A percentile compares a stretch with the other conserved stretches of the same genome.
These are phyloP conservation scores for Cacoxenus indagator DNA, from an alignment of 2,888 invertebrate genomes.

Conservation along the genomic window DNA sequence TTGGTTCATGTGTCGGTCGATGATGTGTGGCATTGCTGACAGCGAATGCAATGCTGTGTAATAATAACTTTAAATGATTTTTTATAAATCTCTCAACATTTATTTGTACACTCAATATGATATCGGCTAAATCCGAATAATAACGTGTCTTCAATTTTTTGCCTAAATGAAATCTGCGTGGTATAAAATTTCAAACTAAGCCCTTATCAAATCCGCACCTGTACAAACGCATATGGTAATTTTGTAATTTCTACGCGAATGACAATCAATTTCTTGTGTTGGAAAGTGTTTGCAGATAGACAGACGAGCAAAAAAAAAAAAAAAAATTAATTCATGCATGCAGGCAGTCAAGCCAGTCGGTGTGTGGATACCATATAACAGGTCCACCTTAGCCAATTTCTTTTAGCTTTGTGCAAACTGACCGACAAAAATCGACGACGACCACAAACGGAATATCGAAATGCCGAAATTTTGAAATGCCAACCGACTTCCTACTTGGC, in stretches of 20 bases:
- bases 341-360: not conserved
- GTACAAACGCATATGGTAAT: constrained; percentile 21
- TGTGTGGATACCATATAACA: constrained; percentile 15
- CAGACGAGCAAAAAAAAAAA: not conserved
- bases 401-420: constrained; percentile 5
- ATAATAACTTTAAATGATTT: no score
- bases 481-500: not conserved
- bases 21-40: no score
- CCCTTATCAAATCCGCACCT: not conserved
- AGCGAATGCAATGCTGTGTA: no score
- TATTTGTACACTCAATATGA: no score
- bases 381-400: constrained; percentile 33
- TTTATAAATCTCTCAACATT: no score
- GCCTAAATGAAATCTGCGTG: no score
- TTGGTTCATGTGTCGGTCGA: no score
- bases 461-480: not conserved
- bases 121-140: no score
- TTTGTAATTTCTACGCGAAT: constrained; percentile 26
- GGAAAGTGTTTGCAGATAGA: constrained; percentile 5
- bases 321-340: not conserved
- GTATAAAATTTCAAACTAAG: no score
- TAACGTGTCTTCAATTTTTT: no score
- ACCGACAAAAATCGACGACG: not conserved
- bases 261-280: constrained; percentile 21
- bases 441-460: not conserved